These are phyloP conservation scores for Trichoplusia ni DNA, from an alignment of 1,140 invertebrate species.

Conservation along the genomic window DNA sequence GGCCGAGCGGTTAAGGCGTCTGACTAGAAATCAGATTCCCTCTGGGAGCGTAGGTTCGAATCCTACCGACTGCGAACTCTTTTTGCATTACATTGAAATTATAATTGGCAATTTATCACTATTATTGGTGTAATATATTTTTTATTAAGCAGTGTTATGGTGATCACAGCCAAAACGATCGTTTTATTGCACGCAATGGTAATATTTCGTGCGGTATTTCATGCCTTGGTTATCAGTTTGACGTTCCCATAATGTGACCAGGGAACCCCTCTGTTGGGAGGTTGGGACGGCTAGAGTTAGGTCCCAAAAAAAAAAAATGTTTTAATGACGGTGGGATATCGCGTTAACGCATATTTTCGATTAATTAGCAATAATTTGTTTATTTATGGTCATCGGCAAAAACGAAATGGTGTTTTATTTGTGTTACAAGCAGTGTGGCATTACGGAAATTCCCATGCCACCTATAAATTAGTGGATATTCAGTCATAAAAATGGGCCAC, in stretches of 20 bases:
- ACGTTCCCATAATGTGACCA: background rate
- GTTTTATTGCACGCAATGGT: conserved; percentile 27
- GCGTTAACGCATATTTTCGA: background rate
- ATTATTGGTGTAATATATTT: conserved; percentile 38
- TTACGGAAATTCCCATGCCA: conserved; percentile 19
- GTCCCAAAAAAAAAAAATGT: background rate
- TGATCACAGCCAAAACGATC: conserved; percentile 15
- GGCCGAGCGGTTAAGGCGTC: conserved; percentile 73
- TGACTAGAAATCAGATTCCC: conserved; percentile 91
- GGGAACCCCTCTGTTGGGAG: background rate
- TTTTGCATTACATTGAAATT: conserved; percentile 2
- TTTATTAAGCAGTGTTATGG: conserved; percentile 35
- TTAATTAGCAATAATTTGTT: conserved; percentile 12
- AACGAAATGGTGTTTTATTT: conserved; percentile 29
- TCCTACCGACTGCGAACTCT: conserved; percentile 61
- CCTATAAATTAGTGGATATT: conserved; percentile 33
- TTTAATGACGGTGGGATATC: background rate
- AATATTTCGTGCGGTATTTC: conserved; percentile 19
- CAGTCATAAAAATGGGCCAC: background rate
- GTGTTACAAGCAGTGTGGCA: conserved; percentile 3
- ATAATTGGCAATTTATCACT: conserved; percentile 33
- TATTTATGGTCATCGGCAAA: conserved; percentile 8
- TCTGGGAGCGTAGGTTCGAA: conserved; percentile 93
- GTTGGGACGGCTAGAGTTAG: background rate
- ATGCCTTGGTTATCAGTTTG: conserved; percentile 1